phyloP scores from a whole-genome alignment of 2,113 vertebrate species.

The Burhinus bistriatus region DNA sequence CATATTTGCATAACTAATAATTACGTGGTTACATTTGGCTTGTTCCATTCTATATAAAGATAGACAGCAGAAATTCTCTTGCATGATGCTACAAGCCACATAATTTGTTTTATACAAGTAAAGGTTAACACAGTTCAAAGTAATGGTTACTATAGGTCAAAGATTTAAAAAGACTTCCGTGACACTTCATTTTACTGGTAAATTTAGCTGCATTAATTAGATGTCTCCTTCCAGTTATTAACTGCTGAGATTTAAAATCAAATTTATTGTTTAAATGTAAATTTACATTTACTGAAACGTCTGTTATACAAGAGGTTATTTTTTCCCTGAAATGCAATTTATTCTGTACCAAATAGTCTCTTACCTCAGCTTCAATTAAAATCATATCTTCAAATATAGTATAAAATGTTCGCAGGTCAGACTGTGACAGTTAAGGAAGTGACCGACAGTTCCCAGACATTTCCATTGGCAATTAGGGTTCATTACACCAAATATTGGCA shows the following conservation, averaged over 20 bases:
- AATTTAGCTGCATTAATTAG: background rate
- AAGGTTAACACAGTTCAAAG: background rate
- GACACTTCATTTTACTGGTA: background rate
- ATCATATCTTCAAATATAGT: background rate
- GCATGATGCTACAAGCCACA: background rate
- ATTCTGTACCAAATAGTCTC: background rate
- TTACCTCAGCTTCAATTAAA: background rate
- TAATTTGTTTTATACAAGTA: background rate
- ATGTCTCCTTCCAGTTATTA: background rate
- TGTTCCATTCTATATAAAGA: background rate
- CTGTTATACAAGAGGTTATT: background rate
- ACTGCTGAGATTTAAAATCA: background rate
- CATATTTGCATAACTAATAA: background rate
- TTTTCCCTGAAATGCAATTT: background rate
- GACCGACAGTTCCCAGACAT: background rate
- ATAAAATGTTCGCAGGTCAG: background rate
- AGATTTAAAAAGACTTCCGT: background rate
- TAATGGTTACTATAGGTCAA: background rate
- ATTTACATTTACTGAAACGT: background rate
- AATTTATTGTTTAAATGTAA: background rate
- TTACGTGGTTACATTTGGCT: background rate
- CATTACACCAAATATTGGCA: background rate
- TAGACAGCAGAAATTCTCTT: background rate
- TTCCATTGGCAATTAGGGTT: background rate
- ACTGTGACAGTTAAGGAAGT: background rate